Conservation (phyloP, 2,888 invertebrate species). For the Lysandra bellargus region DNA sequence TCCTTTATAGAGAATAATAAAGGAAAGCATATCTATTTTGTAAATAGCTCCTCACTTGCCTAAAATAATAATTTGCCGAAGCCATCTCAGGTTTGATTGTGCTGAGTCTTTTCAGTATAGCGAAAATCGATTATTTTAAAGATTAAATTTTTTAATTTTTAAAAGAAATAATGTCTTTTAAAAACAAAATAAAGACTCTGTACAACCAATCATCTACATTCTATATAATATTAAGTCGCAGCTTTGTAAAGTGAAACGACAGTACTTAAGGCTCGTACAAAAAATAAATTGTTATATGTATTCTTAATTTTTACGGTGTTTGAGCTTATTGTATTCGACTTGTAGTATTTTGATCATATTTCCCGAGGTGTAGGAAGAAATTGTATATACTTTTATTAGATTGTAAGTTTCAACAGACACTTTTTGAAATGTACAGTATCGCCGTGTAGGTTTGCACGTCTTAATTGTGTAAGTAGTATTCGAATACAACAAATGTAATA, state of each 20-base stretch:
- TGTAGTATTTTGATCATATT: not conserved
- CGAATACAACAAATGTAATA: conserved; percentile 10
- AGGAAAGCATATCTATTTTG: not conserved
- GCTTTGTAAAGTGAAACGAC: not conserved
- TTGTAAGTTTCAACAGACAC: conserved; percentile 14
- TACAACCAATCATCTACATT: not conserved
- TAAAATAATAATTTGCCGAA: conserved; percentile 3
- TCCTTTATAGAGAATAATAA: not conserved
- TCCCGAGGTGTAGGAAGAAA: not conserved
- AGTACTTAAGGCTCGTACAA: conserved; percentile 22
- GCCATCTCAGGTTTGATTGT: not conserved
- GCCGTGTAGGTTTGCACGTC: not conserved
- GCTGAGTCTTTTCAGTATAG: conserved; percentile 7
- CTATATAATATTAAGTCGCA: not conserved
- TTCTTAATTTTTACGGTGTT: conserved; percentile 14
- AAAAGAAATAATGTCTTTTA: not conserved
- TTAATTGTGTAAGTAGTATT: conserved; percentile 19
- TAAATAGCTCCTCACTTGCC: conserved; percentile 22
- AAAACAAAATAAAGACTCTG: not conserved
- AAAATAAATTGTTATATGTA: conserved; percentile 2
- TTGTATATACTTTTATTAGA: conserved; percentile 23
- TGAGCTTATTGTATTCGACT: conserved; percentile 8
- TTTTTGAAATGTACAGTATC: conserved; percentile 26
- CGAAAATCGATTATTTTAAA: not conserved
- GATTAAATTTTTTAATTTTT: too few species aligned